Evolutionary conservation across 2,113 vertebrate species (phyloP).

Genomic region (Vulpes vulpes): DNA sequence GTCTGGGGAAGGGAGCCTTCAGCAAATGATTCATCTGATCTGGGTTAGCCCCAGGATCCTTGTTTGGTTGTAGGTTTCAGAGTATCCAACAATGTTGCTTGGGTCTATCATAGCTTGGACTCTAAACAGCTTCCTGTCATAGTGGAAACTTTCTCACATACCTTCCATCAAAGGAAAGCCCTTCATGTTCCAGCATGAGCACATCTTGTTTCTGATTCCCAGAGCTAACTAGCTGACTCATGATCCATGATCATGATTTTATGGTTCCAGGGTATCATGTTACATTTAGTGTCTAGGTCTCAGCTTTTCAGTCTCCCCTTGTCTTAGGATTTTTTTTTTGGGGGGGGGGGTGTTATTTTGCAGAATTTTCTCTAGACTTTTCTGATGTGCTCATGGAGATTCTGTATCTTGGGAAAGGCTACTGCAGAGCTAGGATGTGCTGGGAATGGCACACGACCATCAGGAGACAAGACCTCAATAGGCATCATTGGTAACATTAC

Average conservation of each 20-base stretch:
- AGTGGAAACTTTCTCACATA: not conserved
- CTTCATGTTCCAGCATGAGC: not conserved
- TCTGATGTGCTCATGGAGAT: not conserved
- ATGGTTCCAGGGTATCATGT: not conserved
- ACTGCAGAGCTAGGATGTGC: not conserved
- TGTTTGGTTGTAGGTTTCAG: not conserved
- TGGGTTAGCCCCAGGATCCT: not conserved
- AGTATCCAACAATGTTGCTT: not conserved
- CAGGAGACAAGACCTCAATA: not conserved
- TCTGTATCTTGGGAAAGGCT: not conserved
- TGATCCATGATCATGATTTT: accelerated
- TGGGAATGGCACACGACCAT: too few relatives aligned
- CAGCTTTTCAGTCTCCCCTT: not conserved
- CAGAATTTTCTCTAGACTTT: accelerated
- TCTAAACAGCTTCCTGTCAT: not conserved
- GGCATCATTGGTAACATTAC: too few relatives aligned
- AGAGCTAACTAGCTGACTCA: not conserved
- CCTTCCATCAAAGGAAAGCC: not conserved
- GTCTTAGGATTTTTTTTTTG: not conserved
- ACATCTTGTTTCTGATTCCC: not conserved
- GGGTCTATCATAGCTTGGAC: not conserved
- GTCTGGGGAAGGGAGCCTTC: not conserved
- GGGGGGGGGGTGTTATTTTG: not conserved
- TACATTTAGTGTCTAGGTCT: not conserved
- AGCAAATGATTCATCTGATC: too few relatives aligned